Base-by-base conservation (phyloP, 2,113 vertebrate species). In the Alligator mississippiensis region DNA sequence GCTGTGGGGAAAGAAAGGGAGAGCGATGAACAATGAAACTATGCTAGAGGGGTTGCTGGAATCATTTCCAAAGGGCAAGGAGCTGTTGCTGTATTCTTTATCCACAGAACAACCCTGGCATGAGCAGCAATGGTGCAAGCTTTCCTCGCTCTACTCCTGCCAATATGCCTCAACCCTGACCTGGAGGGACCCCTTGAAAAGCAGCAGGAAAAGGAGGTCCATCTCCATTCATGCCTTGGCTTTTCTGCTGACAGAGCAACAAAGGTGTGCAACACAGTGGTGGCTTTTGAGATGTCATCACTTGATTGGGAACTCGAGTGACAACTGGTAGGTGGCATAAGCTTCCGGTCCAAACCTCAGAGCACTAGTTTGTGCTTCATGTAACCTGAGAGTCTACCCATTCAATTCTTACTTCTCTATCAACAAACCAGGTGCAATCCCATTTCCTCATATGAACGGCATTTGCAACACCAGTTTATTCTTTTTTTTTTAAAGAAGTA, bases 1-100 rank as follows among this genome's bases (percentile, higher is more conserved):
- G 99, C 99, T 99, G 96, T 11, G 68, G 63, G 93, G 61, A 92
- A 30, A 96, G 66, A 85, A 78, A 90, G 30, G 63, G 17, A 70
- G 77, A 84, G 78, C 6, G 92, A 34, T 91, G 77, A 47, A 1
- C 7, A 68, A n/a, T 95, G 74, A 94, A 91, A 38, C 2, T 1
- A 1, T 22, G 47, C 34, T 4, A 11, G 66, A 76, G 57, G 79
- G 47, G 15, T 22, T 77, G 22, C 28, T n/a, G 64, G 22, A 5
- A 30, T 2, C 4, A 3, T 79, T 28, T 47, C 57, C 72, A 14
- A 47, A 13, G 34, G 70, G 11, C 24, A 12, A 38, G 21, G 34
- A 15, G 34, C 38, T 47, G 21, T 47, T 74, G 15, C 30, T 13
- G 47, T 74, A 47, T 74, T 74, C 70, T 47, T 34, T 34, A 18